Evolutionary conservation across 2,113 vertebrate genomes (phyloP).

Genomic region (Saccopteryx leptura): DNA sequence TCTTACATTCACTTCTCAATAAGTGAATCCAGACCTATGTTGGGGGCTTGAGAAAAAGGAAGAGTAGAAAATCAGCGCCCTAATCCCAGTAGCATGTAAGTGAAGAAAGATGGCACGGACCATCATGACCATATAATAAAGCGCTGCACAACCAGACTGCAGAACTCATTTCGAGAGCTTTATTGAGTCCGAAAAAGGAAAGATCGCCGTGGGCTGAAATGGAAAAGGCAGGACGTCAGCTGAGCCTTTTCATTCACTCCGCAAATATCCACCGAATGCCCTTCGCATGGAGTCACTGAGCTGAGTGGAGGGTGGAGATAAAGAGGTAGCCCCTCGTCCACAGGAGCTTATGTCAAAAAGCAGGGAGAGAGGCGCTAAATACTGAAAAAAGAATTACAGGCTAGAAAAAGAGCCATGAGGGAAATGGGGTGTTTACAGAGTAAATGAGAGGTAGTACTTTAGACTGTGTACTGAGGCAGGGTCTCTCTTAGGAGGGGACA

Average conservation of each 20-base stretch:
- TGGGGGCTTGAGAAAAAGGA: background rate
- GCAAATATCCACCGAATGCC: background rate
- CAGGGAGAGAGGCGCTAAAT: background rate
- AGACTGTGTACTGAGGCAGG: background rate
- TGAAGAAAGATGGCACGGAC: background rate
- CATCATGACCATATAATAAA: background rate
- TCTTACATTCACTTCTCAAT: background rate
- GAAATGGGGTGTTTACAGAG: background rate
- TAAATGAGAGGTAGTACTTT: background rate
- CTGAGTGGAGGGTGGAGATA: background rate
- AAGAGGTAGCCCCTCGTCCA: background rate
- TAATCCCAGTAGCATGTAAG: background rate
- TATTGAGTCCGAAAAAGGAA: background rate
- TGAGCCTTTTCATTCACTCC: background rate
- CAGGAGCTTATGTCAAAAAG: background rate
- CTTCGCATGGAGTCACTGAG: background rate
- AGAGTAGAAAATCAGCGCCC: background rate
- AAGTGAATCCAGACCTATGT: conserved; percentile 12
- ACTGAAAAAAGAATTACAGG: background rate
- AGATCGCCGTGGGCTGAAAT: background rate
- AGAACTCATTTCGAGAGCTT: background rate
- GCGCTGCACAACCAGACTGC: background rate
- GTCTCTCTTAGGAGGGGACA: background rate
- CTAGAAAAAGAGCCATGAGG: background rate
- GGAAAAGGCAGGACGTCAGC: background rate